These are phyloP conservation scores for Drosophila maculinotata DNA, from an alignment of 2,888 invertebrate species.

Conservation along the genomic window DNA sequence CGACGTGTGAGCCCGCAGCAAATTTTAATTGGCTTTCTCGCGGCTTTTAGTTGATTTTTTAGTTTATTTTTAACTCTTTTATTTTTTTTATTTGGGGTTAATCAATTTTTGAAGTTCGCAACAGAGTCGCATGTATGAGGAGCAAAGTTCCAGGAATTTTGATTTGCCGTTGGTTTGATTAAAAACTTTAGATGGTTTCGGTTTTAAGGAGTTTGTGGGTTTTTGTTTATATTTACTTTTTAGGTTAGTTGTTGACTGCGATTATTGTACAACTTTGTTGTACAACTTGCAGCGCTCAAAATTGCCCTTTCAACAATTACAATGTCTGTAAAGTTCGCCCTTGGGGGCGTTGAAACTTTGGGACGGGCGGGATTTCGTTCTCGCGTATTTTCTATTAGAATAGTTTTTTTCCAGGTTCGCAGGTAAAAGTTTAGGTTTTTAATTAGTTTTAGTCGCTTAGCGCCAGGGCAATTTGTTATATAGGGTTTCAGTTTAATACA, in stretches of 20 bases:
- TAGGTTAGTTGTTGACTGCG: conserved; percentile 53
- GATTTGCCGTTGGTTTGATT: conserved; percentile 68
- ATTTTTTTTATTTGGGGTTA: neutral
- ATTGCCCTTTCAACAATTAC: conserved; percentile 48
- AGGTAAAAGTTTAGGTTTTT: conserved; percentile 76
- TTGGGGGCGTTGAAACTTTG: conserved; percentile 27
- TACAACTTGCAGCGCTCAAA: conserved; percentile 42
- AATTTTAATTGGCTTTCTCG: conserved; percentile 73
- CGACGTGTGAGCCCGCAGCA: conserved; percentile 59
- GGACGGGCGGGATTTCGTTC: conserved; percentile 4
- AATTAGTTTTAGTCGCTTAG: conserved; percentile 76
- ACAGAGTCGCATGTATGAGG: conserved; percentile 10
- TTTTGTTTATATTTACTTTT: conserved; percentile 55
- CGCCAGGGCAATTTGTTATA: conserved; percentile 62
- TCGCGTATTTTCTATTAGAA: conserved; percentile 56
- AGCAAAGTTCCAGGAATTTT: conserved; percentile 53
- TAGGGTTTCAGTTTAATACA: conserved; percentile 47
- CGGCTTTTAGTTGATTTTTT: conserved; percentile 7
- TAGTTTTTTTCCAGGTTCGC: conserved; percentile 37
- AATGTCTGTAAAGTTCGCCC: conserved; percentile 55
- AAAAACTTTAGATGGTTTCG: conserved; percentile 74
- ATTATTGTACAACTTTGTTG: conserved; percentile 61
- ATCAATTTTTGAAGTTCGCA: conserved; percentile 24
- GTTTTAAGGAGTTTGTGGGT: conserved; percentile 34
- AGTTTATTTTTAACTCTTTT: conserved; percentile 1